Conservation (phyloP, 2,113 vertebrate species). For the Xenotilapia flavipinnis region DNA sequence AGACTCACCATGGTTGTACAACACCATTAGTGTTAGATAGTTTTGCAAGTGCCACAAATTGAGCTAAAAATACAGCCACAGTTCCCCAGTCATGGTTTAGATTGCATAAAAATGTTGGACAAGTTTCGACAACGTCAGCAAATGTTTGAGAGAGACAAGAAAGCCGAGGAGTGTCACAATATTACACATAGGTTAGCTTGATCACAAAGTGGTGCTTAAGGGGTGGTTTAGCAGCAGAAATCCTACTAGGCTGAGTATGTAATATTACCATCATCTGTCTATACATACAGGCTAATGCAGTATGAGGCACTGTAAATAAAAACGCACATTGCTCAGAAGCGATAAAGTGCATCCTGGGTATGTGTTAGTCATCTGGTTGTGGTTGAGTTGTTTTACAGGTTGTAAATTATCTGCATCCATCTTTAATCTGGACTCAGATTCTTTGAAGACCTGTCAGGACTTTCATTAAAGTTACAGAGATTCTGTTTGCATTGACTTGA, state of each 20-base stretch:
- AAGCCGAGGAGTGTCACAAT: background rate
- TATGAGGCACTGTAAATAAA: background rate
- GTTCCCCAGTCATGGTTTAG: background rate
- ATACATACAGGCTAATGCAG: background rate
- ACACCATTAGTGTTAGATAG: background rate
- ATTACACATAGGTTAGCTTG: background rate
- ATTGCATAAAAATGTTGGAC: background rate
- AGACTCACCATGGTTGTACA: background rate
- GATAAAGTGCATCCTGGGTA: background rate
- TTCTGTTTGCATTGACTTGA: background rate
- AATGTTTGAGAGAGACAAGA: background rate
- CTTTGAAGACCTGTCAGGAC: background rate
- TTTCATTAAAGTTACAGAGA: background rate
- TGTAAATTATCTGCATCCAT: background rate
- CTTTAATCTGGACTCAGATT: background rate
- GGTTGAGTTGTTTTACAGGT: background rate
- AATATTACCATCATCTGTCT: background rate
- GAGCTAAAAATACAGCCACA: background rate
- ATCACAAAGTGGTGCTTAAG: background rate
- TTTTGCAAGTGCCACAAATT: background rate
- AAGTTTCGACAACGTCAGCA: background rate
- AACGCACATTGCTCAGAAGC: background rate
- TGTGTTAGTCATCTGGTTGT: background rate
- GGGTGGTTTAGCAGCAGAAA: background rate
- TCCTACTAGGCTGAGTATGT: background rate